A percentile compares a stretch with the other conserved stretches of the same genome.
These are phyloP conservation scores for Standfussiana lucernea DNA, from an alignment of 2,888 invertebrate genomes.

Conservation along the genomic window DNA sequence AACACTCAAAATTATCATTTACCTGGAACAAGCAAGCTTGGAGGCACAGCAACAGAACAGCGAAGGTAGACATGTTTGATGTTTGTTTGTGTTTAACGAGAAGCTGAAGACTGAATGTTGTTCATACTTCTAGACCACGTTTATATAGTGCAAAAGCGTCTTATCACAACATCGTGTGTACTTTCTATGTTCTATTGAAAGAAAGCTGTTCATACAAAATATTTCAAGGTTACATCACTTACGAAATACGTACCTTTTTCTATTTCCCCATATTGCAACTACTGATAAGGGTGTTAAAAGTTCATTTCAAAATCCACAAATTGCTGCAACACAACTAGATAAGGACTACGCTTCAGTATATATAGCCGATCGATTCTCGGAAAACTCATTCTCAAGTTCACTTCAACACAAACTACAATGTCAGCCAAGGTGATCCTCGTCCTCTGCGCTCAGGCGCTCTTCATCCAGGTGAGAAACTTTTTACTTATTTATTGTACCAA, in stretches of 20 bases:
- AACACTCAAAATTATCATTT: not conserved
- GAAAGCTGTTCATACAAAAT: not conserved
- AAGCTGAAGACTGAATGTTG: not conserved
- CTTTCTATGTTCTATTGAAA: not conserved
- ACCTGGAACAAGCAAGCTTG: slow-evolving; percentile 3
- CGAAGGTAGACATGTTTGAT: not conserved
- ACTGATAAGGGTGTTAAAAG: not conserved
- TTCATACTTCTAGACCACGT: not conserved
- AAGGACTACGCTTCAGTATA: not conserved
- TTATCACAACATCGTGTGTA: not conserved
- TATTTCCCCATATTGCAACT: not conserved
- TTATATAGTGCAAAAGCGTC: slow-evolving; percentile 2
- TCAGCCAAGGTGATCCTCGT: slow-evolving; percentile 31
- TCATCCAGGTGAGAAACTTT: slow-evolving; percentile 35
- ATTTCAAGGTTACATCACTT: not conserved
- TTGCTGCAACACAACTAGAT: not conserved
- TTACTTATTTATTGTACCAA: not conserved
- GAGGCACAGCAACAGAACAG: not conserved
- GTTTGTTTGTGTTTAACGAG: not conserved
- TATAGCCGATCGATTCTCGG: not conserved
- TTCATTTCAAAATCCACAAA: not conserved
- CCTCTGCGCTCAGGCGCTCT: slow-evolving; percentile 44
- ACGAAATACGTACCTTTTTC: not conserved
- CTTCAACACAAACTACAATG: slow-evolving; percentile 26
- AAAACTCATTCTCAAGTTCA: slow-evolving; percentile 15